Evolutionary conservation across 2,797 vertebrate genomes (phyloP).

Genomic region (Coendou prehensilis): DNA sequence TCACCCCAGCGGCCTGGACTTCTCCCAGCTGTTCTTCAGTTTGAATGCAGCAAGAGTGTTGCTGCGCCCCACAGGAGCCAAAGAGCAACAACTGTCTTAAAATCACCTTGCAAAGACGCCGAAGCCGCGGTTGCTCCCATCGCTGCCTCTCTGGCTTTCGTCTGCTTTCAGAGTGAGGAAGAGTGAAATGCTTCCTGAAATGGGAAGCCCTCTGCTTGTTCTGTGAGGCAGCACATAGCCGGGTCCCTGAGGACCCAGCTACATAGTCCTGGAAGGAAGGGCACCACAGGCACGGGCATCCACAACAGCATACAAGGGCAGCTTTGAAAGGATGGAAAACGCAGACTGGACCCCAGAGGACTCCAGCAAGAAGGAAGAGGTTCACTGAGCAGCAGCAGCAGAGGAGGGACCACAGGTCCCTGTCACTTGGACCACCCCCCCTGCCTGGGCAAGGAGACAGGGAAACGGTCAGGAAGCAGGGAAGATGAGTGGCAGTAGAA

Average conservation of each 20-base stretch:
- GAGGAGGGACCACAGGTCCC: background rate
- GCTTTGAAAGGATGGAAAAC: background rate
- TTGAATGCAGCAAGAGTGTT: background rate
- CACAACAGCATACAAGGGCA: background rate
- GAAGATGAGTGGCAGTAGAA: background rate
- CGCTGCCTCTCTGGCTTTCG: background rate
- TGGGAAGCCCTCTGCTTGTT: background rate
- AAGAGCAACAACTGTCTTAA: background rate
- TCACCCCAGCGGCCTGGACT: background rate
- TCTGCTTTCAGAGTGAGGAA: background rate
- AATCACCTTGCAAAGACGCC: background rate
- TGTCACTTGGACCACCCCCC: background rate
- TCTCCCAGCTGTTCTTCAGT: background rate
- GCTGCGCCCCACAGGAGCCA: background rate
- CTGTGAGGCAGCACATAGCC: background rate
- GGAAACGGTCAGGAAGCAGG: rapidly evolving
- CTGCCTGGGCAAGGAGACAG: rapidly evolving
- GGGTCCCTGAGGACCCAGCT: background rate
- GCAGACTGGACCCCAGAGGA: rapidly evolving
- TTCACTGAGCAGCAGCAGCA: background rate
- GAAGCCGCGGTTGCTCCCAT: background rate
- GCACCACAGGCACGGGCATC: background rate
- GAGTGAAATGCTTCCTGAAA: background rate
- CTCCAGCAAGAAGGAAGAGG: background rate
- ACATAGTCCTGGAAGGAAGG: background rate